Evolutionary conservation across 1,140 invertebrate species (phyloP).

Genomic region (Laodelphax striatellus): DNA sequence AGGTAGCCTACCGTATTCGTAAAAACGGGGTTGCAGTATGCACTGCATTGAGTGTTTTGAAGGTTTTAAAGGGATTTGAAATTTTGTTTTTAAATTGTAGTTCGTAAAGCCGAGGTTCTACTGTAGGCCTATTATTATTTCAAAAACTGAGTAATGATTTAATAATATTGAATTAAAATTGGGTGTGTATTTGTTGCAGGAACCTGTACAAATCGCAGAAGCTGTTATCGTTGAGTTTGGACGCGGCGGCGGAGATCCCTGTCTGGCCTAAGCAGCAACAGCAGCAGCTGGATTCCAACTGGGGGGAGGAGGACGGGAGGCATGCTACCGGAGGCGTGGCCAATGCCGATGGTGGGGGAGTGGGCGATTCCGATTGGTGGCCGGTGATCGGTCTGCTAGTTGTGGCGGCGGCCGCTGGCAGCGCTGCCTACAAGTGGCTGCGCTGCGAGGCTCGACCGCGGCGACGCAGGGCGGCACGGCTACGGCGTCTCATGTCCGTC

Average conservation of each 20-base stretch:
- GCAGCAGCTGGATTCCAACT: conserved; percentile 9
- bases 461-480: conserved; percentile 17
- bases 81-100: too few relatives aligned
- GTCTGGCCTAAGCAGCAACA: conserved; percentile 19
- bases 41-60: too few relatives aligned
- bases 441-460: conserved; percentile 18
- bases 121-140: too few relatives aligned
- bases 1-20: too few relatives aligned
- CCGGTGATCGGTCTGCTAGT: conserved; percentile 14
- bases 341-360: conserved; percentile 10
- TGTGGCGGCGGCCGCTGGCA: conserved; percentile 12
- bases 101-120: too few relatives aligned
- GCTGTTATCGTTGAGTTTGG: conserved; percentile 45
- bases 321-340: neutral
- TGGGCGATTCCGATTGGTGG: conserved; percentile 14
- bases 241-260: conserved; percentile 30
- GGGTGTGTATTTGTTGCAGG: conserved; percentile 28
- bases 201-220: conserved; percentile 64
- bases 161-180: too few relatives aligned
- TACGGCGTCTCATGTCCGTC: conserved; percentile 17
- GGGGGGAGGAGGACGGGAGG: neutral
- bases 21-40: too few relatives aligned
- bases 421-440: conserved; percentile 19
- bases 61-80: too few relatives aligned
- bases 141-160: too few relatives aligned